Percentiles rank a stretch among this genome's conserved stretches.
Evolutionary conservation across 2,888 invertebrate genomes (phyloP).

Genomic region (Chrysopilus asiliformis): DNA sequence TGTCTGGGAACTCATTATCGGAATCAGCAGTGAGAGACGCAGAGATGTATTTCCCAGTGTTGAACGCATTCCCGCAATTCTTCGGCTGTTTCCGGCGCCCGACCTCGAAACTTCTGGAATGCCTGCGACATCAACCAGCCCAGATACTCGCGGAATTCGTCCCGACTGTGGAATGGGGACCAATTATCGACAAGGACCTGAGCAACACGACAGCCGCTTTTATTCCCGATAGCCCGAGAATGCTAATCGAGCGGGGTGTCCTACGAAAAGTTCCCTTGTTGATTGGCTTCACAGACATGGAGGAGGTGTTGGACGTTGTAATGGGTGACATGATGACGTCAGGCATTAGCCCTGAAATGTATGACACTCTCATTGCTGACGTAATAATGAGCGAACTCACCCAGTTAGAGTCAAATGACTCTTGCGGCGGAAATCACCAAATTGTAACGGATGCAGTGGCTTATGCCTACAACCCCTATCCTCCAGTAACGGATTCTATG

Average conservation of each 20-base stretch:
- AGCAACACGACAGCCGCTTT: constrained; percentile 54
- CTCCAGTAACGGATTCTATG: constrained; percentile 46
- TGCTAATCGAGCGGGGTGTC: constrained; percentile 45
- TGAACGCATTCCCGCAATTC: constrained; percentile 49
- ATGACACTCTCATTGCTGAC: constrained; percentile 49
- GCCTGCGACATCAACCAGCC: constrained; percentile 49
- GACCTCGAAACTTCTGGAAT: constrained; percentile 51
- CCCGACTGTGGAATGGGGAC: constrained; percentile 57
- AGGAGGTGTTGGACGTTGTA: constrained; percentile 54
- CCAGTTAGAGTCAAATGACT: constrained; percentile 39
- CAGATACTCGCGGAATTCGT: constrained; percentile 47
- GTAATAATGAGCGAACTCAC: constrained; percentile 48
- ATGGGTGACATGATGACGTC: constrained; percentile 45
- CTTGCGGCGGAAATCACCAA: constrained; percentile 48
- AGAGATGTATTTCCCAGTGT: constrained; percentile 44
- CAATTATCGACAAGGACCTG: constrained; percentile 57
- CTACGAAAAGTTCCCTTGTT: constrained; percentile 57
- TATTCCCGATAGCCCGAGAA: constrained; percentile 51
- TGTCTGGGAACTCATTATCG: constrained; percentile 63
- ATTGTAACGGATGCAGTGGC: constrained; percentile 58
- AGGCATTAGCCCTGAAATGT: constrained; percentile 40
- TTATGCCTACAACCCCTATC: constrained; percentile 61
- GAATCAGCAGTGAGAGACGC: constrained; percentile 49
- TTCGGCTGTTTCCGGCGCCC: constrained; percentile 58
- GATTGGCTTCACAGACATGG: constrained; percentile 71